Percentiles rank a stretch among this genome's conserved stretches.
Evolutionary conservation across 2,113 vertebrate genomes (phyloP).

Genomic region (Actenoides hombroni): DNA sequence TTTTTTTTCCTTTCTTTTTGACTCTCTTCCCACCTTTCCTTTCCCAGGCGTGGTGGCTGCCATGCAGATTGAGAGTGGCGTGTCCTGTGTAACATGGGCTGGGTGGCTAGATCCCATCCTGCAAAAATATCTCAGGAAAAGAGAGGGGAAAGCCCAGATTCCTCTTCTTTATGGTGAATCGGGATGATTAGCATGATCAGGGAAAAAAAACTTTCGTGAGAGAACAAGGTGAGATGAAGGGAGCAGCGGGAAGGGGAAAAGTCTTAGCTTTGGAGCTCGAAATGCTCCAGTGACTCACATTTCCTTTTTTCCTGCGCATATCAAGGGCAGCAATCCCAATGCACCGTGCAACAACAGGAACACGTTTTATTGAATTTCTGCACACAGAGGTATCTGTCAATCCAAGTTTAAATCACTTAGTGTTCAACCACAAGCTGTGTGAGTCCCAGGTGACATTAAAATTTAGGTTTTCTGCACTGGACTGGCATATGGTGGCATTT

Average conservation of each 20-base stretch:
- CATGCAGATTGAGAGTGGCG: fast-evolving
- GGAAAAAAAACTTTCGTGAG: background rate
- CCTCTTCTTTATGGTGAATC: background rate
- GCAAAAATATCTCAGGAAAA: background rate
- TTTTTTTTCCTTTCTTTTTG: background rate
- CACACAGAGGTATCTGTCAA: conserved; percentile 56
- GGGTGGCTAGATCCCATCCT: background rate
- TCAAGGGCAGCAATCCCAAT: conserved; percentile 51
- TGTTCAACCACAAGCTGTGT: conserved; percentile 28
- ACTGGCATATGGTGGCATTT: background rate
- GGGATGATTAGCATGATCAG: background rate
- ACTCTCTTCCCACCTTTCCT: background rate
- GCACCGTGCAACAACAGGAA: conserved; percentile 48
- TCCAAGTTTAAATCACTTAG: conserved; percentile 60
- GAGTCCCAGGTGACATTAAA: conserved; percentile 42
- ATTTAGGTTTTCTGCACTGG: conserved; percentile 31
- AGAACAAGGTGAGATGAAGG: conserved; percentile 43
- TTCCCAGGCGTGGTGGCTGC: background rate
- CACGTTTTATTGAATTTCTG: conserved; percentile 61
- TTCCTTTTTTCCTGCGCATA: conserved; percentile 37
- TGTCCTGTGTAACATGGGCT: background rate
- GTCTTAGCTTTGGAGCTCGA: conserved; percentile 26
- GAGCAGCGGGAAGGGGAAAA: background rate
- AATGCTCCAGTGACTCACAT: conserved; percentile 39
- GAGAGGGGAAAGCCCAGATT: background rate